Base-by-base conservation (phyloP, 2,888 invertebrate genomes). In the Anagyrus pseudococci region DNA sequence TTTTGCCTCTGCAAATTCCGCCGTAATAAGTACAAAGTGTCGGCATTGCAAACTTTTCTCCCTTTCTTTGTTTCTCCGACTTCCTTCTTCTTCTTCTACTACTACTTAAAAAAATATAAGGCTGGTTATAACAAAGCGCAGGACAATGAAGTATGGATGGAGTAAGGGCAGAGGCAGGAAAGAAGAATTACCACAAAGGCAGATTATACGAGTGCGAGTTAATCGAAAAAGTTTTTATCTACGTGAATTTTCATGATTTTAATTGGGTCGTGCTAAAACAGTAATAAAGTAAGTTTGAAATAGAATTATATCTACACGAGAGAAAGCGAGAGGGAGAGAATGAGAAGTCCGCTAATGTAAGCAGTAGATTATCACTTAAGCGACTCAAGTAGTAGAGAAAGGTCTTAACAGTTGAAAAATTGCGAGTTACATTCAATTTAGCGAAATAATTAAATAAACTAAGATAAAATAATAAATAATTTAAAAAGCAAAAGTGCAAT, bases 141-240 rank as follows among this genome's bases (percentile, higher is more conserved):
- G 48, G n/a, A 17, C 40, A 41, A 20, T 33, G 13, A 23, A 22
- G 19, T n/a, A 33, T 2, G 17, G 37, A 41, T 2, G 25, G 26
- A 60, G n/a, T 40, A 23, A 37, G 17, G 48, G 33, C 10, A 41
- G 20, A 37, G 23, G 33, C 19, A 46, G 43, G 22, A n/a, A n/a
- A n/a, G n/a, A n/a, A 41, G 6, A 48, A 59, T 44, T 22, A 20
- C 33, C 37, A 22, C 33, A n/a, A 29, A 47, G 46, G 40, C 50
- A 17, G 23, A 46, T 52, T 59, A 41, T 53, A 47, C 53, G 33
- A 53, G 62, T 52, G 19, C 25, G 19, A 40, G 47, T 62, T 62
- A 62, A 62, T 62, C 60, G 67, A 54, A 49, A 62, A 46, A 62
- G 53, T 56, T 64, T 53, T 26, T 6, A 63, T 58, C 54, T 63